Evolutionary conservation across 2,113 vertebrate species (phyloP).

Genomic region (Pristiophorus japonicus): DNA sequence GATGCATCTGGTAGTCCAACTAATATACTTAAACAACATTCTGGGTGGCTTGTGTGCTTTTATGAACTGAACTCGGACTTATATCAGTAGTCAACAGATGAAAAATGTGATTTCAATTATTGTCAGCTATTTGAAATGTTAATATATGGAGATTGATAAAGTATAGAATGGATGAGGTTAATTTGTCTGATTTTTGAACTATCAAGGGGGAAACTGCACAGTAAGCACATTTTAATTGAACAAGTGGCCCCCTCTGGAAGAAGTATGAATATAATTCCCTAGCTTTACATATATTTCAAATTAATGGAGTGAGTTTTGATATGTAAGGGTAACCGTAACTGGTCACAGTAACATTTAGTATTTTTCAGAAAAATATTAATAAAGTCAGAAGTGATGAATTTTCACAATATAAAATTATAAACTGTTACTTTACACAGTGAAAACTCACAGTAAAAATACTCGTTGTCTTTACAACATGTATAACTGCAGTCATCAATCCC

Average conservation of each 20-base stretch:
- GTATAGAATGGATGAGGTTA: neutral
- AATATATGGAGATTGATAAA: neutral
- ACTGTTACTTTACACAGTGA: neutral
- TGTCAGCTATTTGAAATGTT: conserved; percentile 9
- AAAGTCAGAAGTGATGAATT: neutral
- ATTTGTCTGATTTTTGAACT: neutral
- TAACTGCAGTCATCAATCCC: neutral
- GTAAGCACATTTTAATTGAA: neutral
- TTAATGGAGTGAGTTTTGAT: neutral
- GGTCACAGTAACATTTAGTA: neutral
- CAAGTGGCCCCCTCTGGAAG: neutral
- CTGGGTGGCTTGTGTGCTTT: neutral
- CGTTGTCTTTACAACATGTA: neutral
- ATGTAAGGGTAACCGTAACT: neutral
- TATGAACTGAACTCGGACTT: neutral
- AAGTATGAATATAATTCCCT: neutral
- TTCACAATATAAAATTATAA: neutral
- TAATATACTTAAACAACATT: neutral
- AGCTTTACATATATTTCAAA: neutral
- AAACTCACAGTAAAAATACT: neutral
- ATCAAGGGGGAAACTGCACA: neutral
- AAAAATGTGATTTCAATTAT: neutral
- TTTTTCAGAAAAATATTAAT: neutral
- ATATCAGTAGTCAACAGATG: neutral
- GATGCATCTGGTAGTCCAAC: neutral